These are phyloP conservation scores for Cheilosia variabilis DNA, from an alignment of 2,888 invertebrate species.

Conservation along the genomic window DNA sequence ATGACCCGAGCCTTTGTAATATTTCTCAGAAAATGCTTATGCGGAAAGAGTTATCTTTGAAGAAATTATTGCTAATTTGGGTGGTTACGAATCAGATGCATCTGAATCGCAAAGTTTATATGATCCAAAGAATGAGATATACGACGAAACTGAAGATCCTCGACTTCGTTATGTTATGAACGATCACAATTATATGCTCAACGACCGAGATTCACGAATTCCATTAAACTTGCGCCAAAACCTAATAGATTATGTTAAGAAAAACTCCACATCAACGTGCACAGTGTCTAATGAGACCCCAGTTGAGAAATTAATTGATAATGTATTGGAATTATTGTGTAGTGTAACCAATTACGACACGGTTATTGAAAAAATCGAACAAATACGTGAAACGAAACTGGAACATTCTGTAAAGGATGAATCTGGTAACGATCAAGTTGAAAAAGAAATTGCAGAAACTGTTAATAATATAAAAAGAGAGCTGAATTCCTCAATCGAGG, in stretches of 20 bases:
- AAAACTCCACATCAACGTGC: conserved; percentile 12
- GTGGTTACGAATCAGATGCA: conserved; percentile 9
- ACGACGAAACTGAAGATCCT: conserved; percentile 51
- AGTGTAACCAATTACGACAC: conserved; percentile 44
- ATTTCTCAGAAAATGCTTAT: conserved; percentile 28
- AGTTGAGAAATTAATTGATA: conserved; percentile 49
- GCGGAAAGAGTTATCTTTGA: conserved; percentile 54
- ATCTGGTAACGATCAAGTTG: not conserved
- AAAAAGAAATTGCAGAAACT: not conserved
- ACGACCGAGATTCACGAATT: conserved; percentile 16
- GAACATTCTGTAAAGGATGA: not conserved
- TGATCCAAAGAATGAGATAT: conserved; percentile 16
- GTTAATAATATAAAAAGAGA: conserved; percentile 3
- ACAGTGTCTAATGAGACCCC: not conserved
- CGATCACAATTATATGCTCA: conserved; percentile 79
- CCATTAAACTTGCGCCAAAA: conserved; percentile 55
- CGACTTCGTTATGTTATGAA: conserved; percentile 76
- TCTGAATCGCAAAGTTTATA: conserved; percentile 1
- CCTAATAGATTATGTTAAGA: conserved; percentile 76
- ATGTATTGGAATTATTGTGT: conserved; percentile 38
- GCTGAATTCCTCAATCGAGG: not conserved
- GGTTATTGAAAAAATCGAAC: conserved; percentile 36
- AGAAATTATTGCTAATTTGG: conserved; percentile 55
- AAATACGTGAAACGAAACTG: not conserved
- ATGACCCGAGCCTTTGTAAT: not conserved